phyloP scores from a whole-genome alignment of 37 sponge, comb jelly and placozoan genomes.

The Chondrosia reniformis region DNA sequence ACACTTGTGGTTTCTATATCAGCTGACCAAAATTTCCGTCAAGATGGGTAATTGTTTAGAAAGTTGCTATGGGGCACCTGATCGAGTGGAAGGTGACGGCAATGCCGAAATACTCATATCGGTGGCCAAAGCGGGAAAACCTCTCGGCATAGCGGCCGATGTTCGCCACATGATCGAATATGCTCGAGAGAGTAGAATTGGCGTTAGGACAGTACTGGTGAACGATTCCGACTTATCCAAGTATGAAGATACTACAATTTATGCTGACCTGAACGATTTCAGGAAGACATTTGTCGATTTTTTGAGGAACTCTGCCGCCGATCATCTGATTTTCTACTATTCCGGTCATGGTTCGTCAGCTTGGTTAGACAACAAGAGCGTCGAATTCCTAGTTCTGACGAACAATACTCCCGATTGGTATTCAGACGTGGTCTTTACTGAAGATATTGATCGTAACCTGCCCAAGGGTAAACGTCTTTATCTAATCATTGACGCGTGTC shows the following conservation, averaged over 20 bases:
- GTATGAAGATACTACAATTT: neutral
- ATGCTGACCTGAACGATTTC: neutral
- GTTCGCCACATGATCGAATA: neutral
- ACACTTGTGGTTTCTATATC: no score
- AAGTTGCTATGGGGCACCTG: no score
- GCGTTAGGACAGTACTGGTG: neutral
- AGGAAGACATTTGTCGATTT: neutral
- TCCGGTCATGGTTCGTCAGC: neutral
- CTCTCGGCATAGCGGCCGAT: neutral
- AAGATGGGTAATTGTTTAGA: no score
- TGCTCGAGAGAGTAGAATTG: neutral
- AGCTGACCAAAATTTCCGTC: no score
- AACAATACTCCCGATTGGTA: neutral
- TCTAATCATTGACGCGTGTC: constrained; percentile 1
- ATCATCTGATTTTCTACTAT: neutral
- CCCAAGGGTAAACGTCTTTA: neutral
- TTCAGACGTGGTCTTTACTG: neutral
- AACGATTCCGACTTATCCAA: neutral
- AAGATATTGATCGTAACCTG: neutral
- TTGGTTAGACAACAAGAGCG: neutral
- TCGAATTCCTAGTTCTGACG: neutral
- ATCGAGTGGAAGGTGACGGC: no score
- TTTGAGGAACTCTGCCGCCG: neutral
- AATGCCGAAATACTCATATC: neutral
- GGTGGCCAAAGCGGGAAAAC: neutral